These are phyloP conservation scores for Drosophila littoralis DNA, from an alignment of 1,140 invertebrate species.

Conservation along the genomic window DNA sequence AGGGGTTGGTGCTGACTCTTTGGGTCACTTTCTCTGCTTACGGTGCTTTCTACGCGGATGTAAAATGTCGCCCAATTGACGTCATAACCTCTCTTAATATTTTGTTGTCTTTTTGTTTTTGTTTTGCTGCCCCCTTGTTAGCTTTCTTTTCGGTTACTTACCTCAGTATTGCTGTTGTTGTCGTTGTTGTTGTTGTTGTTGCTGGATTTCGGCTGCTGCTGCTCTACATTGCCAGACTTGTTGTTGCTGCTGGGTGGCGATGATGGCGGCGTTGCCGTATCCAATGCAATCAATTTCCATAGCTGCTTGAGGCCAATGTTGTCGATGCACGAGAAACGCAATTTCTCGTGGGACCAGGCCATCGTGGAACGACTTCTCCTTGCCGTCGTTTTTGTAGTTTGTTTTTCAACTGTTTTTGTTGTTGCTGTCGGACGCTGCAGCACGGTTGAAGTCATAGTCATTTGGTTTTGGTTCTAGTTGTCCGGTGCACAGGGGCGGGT, in stretches of 20 bases:
- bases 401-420: constrained; percentile 45
- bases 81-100: constrained; percentile 42
- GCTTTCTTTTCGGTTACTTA: constrained; percentile 63
- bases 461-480: constrained; percentile 46
- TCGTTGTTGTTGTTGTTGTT: constrained; percentile 50
- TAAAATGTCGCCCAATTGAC: constrained; percentile 60
- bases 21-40: constrained; percentile 70
- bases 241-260: constrained; percentile 39
- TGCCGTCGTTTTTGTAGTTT: constrained; percentile 40
- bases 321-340: constrained; percentile 82
- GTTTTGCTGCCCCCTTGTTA: constrained; percentile 57
- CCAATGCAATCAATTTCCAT: constrained; percentile 82
- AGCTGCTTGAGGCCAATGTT: constrained; percentile 81
- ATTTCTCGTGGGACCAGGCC: constrained; percentile 83
- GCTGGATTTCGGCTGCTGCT: constrained; percentile 33
- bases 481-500: constrained; percentile 14
- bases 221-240: constrained; percentile 47
- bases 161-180: constrained; percentile 64
- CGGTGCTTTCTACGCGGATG: constrained; percentile 76
- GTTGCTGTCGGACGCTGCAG: constrained; percentile 69
- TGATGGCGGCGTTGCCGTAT: constrained; percentile 51
- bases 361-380: constrained; percentile 60
- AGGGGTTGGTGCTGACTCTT: constrained; percentile 15
- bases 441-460: constrained; percentile 83
- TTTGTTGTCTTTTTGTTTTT: constrained; percentile 27